Base-by-base conservation (phyloP, 2,888 invertebrate genomes). In the Thecocarcelia acutangulata region DNA sequence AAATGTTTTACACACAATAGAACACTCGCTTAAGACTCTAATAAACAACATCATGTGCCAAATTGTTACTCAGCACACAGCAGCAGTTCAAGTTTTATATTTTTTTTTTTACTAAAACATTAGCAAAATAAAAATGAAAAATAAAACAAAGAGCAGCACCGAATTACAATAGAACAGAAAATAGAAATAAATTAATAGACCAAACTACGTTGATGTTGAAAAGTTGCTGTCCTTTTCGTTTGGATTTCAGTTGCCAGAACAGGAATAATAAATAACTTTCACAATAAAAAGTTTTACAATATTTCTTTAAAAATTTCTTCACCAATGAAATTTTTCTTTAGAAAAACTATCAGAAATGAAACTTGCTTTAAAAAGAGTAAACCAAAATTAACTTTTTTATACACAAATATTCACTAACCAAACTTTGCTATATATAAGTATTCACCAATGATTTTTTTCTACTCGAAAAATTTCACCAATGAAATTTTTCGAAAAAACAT, bases 141-240 rank as follows among this genome's bases (percentile, higher is more conserved):
- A 21, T 2, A n/a, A 37, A 58, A 21, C 1, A n/a, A 37, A 12
- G 8, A 46, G 12, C 17, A 9, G 54, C 13, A 59, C 2, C 24
- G 37, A 17, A 40, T 11, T 56, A 58, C 19, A 50, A 50, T 42
- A 13, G 13, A 54, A 17, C 48, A 75, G 1, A 12, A 12, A 40
- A 40, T 17, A 87, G 83, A 86, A 84, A 58, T 84, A 80, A 80
- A 84, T 84, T 85, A 81, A 85, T 86, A 86, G 85, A 86, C 86
- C 84, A 86, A 85, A 86, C 86, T 84, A 85, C 84, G 85, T 85
- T 84, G 59, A 52, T 77, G 78, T 54, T 78, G 73, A 83, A 85
- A 24, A 84, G 13, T 19, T 85, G 56, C 52, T 61, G n/a, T n/a
- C n/a, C n/a, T n/a, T n/a, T n/a, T n/a, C n/a, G n/a, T n/a, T 69